These are phyloP conservation scores for Diadegma fenestrale DNA, from an alignment of 2,888 invertebrate genomes.

Conservation along the genomic window DNA sequence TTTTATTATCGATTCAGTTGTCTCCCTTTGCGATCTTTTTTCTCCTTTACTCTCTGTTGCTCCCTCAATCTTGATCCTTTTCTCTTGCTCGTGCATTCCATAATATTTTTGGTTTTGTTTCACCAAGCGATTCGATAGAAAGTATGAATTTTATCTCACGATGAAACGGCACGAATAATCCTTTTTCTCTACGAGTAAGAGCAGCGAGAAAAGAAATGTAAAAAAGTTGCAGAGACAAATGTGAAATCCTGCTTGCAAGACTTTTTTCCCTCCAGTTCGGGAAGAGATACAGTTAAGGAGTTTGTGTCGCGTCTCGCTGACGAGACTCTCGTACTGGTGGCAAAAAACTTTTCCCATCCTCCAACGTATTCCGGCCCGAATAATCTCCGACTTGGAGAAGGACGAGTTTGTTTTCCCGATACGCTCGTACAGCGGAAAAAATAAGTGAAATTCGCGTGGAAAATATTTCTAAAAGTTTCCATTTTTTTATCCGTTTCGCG, in stretches of 20 bases:
- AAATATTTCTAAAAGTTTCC: constrained; percentile 36
- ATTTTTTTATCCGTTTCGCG: neutral
- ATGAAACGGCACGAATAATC: constrained; percentile 13
- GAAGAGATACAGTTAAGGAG: constrained; percentile 53
- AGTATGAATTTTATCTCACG: constrained; percentile 47
- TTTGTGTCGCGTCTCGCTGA: constrained; percentile 61
- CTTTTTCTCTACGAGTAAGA: constrained; percentile 31
- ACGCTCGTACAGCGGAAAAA: neutral
- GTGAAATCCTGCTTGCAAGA: constrained; percentile 61
- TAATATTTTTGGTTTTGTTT: neutral
- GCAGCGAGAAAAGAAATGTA: constrained; percentile 29
- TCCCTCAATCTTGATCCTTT: neutral
- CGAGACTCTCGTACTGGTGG: constrained; percentile 49
- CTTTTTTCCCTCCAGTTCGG: constrained; percentile 45
- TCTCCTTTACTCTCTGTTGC: neutral
- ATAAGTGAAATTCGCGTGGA: constrained; percentile 20
- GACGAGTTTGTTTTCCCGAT: constrained; percentile 44
- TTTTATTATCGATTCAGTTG: neutral
- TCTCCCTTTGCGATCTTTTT: neutral
- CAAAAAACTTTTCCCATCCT: constrained; percentile 53
- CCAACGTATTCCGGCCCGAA: neutral
- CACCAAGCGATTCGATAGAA: constrained; percentile 39
- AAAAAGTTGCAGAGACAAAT: constrained; percentile 40
- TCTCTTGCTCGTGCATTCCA: neutral
- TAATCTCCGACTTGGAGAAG: constrained; percentile 18